These are phyloP conservation scores for Balearica regulorum DNA, from an alignment of 2,797 vertebrate species.

Conservation along the genomic window DNA sequence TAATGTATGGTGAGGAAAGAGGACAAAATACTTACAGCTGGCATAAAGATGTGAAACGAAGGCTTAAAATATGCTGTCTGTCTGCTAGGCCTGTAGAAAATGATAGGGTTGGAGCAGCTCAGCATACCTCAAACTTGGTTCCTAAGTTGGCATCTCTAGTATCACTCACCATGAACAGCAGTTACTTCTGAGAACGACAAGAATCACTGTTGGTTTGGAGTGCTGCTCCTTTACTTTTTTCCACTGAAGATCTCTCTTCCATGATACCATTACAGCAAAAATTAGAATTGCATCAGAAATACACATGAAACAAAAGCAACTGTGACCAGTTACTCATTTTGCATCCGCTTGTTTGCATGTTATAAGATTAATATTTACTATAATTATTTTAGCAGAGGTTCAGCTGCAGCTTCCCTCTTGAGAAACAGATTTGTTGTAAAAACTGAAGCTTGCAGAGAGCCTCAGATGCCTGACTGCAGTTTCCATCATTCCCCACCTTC, in stretches of 20 bases:
- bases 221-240: neutral
- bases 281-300: neutral
- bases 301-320: neutral
- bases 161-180: neutral
- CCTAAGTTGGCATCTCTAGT: neutral
- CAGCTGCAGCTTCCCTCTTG: neutral
- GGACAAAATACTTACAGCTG: neutral
- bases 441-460: neutral
- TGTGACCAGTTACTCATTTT: neutral
- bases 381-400: neutral
- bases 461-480: neutral
- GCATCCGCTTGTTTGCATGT: neutral
- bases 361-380: neutral
- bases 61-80: neutral
- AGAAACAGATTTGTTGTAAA: neutral
- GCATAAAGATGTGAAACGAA: neutral
- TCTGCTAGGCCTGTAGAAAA: neutral
- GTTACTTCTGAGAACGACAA: neutral
- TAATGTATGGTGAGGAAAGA: neutral
- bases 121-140: neutral
- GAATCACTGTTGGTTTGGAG: neutral
- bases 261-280: neutral
- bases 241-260: neutral
- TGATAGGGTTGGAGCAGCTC: neutral
- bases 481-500: neutral